These are phyloP conservation scores for Melitaea cinxia DNA, from an alignment of 1,140 invertebrate genomes.

Conservation along the genomic window DNA sequence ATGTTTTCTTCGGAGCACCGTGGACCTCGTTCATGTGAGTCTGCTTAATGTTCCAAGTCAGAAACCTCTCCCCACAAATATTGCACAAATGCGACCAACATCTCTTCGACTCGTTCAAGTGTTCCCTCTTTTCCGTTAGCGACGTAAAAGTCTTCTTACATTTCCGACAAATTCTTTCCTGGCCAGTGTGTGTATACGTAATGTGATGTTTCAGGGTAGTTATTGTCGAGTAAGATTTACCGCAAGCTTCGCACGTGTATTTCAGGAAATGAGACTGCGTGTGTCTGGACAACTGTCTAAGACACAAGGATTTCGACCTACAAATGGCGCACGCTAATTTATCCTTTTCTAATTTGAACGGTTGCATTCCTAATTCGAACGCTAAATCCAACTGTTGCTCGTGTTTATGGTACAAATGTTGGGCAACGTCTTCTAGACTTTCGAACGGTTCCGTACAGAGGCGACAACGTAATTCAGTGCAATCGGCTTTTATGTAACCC, in stretches of 20 bases:
- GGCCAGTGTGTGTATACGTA: slow-evolving; percentile 45
- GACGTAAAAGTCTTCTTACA: slow-evolving; percentile 52
- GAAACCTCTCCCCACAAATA: slow-evolving; percentile 51
- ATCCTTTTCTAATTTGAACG: slow-evolving; percentile 56
- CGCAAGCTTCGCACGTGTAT: slow-evolving; percentile 79
- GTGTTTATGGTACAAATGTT: slow-evolving; percentile 54
- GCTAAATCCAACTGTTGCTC: slow-evolving; percentile 44
- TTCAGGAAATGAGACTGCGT: slow-evolving; percentile 70
- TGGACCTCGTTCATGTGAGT: slow-evolving; percentile 48
- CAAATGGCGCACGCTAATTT: slow-evolving; percentile 60
- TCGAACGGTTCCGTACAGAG: slow-evolving; percentile 51
- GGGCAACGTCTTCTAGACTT: slow-evolving; percentile 44
- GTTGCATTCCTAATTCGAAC: slow-evolving; percentile 54
- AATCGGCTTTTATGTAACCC: slow-evolving; percentile 61
- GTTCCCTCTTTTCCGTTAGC: slow-evolving; percentile 45
- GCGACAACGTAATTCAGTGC: slow-evolving; percentile 57
- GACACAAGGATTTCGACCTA: slow-evolving; percentile 45
- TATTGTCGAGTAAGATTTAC: slow-evolving; percentile 71
- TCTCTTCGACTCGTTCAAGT: slow-evolving; percentile 45
- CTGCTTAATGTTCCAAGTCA: slow-evolving; percentile 53
- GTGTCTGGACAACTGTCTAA: slow-evolving; percentile 59
- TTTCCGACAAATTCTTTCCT: slow-evolving; percentile 51
- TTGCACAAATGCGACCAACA: slow-evolving; percentile 55
- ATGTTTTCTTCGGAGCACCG: slow-evolving; percentile 44
- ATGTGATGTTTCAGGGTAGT: slow-evolving; percentile 51